These are phyloP conservation scores for Acleris literana DNA, from an alignment of 2,888 invertebrate genomes.

Conservation along the genomic window DNA sequence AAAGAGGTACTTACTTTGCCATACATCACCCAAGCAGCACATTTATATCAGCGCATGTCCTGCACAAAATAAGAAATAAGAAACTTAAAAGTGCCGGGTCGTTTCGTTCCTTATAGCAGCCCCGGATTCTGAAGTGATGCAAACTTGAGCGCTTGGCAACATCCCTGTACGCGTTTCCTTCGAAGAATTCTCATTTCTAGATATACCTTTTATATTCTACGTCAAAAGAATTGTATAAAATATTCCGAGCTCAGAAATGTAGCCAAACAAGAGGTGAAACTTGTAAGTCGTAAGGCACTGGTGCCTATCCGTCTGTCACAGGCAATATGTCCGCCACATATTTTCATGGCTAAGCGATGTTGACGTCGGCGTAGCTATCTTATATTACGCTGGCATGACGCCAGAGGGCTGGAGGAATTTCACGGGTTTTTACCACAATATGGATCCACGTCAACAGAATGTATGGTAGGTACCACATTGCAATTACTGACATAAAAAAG, in stretches of 20 bases:
- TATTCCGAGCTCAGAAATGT: background rate
- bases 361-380: constrained; percentile 18
- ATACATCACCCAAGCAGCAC: no score
- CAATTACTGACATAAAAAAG: background rate
- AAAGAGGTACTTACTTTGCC: no score
- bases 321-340: constrained; percentile 28
- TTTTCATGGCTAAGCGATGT: constrained; percentile 30
- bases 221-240: background rate
- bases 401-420: constrained; percentile 30
- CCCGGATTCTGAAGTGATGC: no score
- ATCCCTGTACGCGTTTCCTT: no score
- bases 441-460: constrained; percentile 11
- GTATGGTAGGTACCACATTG: background rate
- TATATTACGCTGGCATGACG: constrained; percentile 31
- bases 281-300: background rate
- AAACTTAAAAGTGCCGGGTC: no score
- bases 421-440: constrained; percentile 26
- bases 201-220: no score
- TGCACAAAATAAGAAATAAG: no score
- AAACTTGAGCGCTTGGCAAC: no score
- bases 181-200: no score
- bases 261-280: constrained; percentile 11
- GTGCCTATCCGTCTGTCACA: constrained; percentile 19
- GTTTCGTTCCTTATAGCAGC: no score
- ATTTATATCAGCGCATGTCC: no score